phyloP scores from a whole-genome alignment of 2,113 vertebrate species.

The Carassius auratus region DNA sequence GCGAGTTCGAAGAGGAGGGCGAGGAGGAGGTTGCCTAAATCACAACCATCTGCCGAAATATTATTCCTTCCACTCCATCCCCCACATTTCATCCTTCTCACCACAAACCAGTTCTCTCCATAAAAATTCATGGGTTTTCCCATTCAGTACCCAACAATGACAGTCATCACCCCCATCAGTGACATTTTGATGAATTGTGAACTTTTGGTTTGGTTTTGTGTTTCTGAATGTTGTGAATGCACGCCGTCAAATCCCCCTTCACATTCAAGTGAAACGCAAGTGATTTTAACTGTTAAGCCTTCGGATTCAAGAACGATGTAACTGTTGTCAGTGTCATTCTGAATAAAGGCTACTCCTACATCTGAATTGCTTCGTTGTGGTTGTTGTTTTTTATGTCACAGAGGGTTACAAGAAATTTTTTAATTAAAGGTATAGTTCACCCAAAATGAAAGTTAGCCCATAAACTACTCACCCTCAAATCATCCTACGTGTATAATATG shows the following conservation, averaged over 20 bases:
- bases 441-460: too few relatives aligned
- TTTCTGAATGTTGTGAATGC: constrained; percentile 68
- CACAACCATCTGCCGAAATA: constrained; percentile 2
- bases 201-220: constrained; percentile 43
- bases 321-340: constrained; percentile 41
- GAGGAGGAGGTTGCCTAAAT: constrained; percentile 76
- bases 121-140: constrained; percentile 30
- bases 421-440: not conserved
- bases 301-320: constrained; percentile 63
- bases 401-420: not conserved
- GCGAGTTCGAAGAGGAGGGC: constrained; percentile 79
- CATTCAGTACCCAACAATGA: constrained; percentile 21
- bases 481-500: too few relatives aligned
- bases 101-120: constrained; percentile 1
- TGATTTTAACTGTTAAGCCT: constrained; percentile 69
- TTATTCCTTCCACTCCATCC: constrained; percentile 17
- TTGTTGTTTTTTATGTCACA: not conserved
- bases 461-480: too few relatives aligned
- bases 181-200: constrained; percentile 57
- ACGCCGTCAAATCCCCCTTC: constrained; percentile 52
- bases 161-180: constrained; percentile 54
- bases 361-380: constrained; percentile 15
- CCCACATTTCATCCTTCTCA: not conserved
- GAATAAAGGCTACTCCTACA: constrained; percentile 58
- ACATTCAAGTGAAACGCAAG: constrained; percentile 55